phyloP scores from a whole-genome alignment of 23 tunicate species.

The Diplosoma virens region DNA sequence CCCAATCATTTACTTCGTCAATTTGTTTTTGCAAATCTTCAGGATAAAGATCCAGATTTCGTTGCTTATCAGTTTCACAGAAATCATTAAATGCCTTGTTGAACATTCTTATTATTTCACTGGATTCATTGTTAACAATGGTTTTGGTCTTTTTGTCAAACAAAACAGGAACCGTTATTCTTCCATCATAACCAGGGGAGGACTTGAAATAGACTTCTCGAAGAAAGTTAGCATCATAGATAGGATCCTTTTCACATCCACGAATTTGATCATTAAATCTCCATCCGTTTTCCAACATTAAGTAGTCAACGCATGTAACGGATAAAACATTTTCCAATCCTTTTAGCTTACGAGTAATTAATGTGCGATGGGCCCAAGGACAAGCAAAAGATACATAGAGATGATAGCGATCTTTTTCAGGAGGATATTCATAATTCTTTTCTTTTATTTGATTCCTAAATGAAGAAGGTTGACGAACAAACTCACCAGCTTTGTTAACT shows the following conservation, averaged over 20 bases:
- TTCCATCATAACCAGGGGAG: constrained; percentile 65
- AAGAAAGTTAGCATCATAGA: constrained; percentile 62
- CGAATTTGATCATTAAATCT: constrained; percentile 70
- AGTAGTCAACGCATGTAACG: constrained; percentile 65
- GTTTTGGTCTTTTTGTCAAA: constrained; percentile 70
- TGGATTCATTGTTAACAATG: constrained; percentile 92
- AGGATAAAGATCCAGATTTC: constrained; percentile 66
- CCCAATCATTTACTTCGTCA: constrained; percentile 75
- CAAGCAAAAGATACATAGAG: constrained; percentile 88
- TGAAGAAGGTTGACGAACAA: constrained; percentile 59
- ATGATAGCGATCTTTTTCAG: constrained; percentile 79
- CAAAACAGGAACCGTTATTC: constrained; percentile 80
- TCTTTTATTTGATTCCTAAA: constrained; percentile 54
- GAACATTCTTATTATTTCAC: constrained; percentile 85
- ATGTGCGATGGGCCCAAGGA: constrained; percentile 88
- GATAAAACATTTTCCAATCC: constrained; percentile 80
- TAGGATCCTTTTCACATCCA: constrained; percentile 57
- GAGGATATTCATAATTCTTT: constrained; percentile 44
- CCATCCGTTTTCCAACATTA: constrained; percentile 83
- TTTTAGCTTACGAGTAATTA: constrained; percentile 66
- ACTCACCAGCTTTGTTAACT: constrained; percentile 63
- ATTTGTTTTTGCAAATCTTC: constrained; percentile 40
- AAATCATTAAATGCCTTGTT: constrained; percentile 50
- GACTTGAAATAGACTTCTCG: constrained; percentile 58
- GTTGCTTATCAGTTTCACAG: constrained; percentile 55